A percentile compares a stretch with the other conserved stretches of the same genome.
These are phyloP conservation scores for Silurus lanzhouensis DNA, from an alignment of 2,797 vertebrate genomes.

Conservation along the genomic window DNA sequence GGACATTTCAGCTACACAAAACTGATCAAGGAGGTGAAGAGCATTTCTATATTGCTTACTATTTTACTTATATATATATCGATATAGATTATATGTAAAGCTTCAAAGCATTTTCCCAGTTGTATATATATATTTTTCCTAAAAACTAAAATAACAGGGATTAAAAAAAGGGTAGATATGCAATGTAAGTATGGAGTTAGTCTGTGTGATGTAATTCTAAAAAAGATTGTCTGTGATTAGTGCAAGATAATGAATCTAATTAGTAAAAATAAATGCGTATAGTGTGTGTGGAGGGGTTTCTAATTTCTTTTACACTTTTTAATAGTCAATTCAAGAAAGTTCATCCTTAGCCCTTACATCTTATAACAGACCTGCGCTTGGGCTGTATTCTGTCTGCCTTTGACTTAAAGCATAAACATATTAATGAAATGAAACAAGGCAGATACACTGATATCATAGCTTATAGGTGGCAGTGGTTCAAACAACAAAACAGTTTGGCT, in stretches of 20 bases:
- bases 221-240: background rate
- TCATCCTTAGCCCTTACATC: background rate
- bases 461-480: background rate
- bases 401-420: background rate
- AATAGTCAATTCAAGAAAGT: background rate
- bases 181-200: background rate
- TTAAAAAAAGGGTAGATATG: background rate
- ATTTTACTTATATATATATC: background rate
- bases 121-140: background rate
- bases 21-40: background rate
- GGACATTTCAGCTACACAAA: background rate
- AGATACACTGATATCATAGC: background rate
- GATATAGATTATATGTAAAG: background rate
- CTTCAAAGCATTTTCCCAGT: background rate
- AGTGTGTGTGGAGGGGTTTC: no score
- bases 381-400: background rate
- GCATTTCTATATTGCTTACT: background rate
- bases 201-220: background rate
- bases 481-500: background rate
- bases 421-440: background rate
- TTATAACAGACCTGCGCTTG: background rate
- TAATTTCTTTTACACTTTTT: background rate
- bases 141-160: no score
- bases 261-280: background rate
- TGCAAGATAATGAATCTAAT: background rate